Base-by-base conservation (phyloP, 2,888 invertebrate genomes). In the Gandaritis pyraliata region DNA sequence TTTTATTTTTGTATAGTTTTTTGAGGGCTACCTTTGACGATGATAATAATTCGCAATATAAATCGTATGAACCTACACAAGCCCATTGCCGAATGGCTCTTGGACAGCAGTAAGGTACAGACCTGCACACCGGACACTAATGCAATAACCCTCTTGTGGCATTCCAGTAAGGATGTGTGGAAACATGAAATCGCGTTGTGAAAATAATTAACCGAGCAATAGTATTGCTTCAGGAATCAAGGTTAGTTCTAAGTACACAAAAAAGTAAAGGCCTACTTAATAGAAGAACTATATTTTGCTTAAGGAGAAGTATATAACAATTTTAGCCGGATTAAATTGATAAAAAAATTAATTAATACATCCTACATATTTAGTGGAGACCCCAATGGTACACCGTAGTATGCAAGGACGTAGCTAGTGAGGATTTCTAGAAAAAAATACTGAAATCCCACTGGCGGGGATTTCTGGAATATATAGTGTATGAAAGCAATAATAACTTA, bases 1-100 rank as follows among this genome's bases (percentile, higher is more conserved):
- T 23, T 46, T 38, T 39, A 51, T 29, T 41, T 51, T n/a, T 45
- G 12, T 18, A 47, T 47, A 7, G 52, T 15, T 10, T 50, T 51
- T 3, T 48, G 51, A 18, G 51, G 41, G 8, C 13, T 36, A 29
- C 43, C 41, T 53, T 58, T 62, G 12, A 62, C 41, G 5, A 62
- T 62, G n/a, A 62, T 62, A 3, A 62, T 50, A 10, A 62, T 62
- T 8, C 62, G 58, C 50, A 62, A 49, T 11, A 62, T 39, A 16
- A 62, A 58, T 6, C 54, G 49, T 23, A 62, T 54, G 10, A 62
- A 62, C 49, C 62, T 51, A 18, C 63, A 63, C 55, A 63, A 38
- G 49, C 58, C 63, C 58, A 63, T 63, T 23, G 55, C 59, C 58
- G 13, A 51, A 30, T 38, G 55, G 23, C 6, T 23, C 16, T 8